Evolutionary conservation across 2,888 invertebrate genomes (phyloP).

Genomic region (Eretmocerus hayati): DNA sequence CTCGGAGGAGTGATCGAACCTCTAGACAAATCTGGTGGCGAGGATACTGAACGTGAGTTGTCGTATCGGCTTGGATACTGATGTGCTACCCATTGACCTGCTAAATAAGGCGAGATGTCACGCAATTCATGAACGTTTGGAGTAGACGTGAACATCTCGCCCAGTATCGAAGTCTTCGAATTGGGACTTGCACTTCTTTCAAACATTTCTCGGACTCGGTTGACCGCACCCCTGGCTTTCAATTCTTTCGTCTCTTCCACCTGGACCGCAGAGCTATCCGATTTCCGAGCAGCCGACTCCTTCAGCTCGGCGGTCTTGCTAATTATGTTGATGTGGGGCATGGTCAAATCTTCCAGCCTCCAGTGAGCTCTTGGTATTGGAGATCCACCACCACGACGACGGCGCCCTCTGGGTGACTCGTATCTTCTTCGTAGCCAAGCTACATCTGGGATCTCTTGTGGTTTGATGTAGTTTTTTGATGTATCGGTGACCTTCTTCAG

Average conservation of each 20-base stretch:
- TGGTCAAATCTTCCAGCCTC: conserved; percentile 63
- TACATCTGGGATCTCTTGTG: conserved; percentile 54
- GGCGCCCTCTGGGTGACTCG: conserved; percentile 53
- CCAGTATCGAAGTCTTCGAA: conserved; percentile 56
- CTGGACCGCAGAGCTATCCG: conserved; percentile 30
- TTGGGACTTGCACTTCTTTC: conserved; percentile 49
- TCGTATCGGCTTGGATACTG: conserved; percentile 65
- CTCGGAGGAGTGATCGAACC: conserved; percentile 21
- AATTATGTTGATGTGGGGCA: conserved; percentile 87
- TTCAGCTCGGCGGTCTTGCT: conserved; percentile 70
- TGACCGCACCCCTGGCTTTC: conserved; percentile 55
- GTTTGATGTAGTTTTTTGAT: conserved; percentile 46
- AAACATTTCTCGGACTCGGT: conserved; percentile 65
- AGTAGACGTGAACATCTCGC: conserved; percentile 73
- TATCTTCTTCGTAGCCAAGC: conserved; percentile 57
- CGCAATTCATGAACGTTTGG: conserved; percentile 71
- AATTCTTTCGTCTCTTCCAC: conserved; percentile 40
- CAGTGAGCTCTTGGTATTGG: conserved; percentile 59
- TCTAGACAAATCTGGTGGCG: conserved; percentile 42
- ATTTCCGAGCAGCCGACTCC: conserved; percentile 25
- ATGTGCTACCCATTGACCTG: conserved; percentile 76
- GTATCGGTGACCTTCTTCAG: conserved; percentile 48
- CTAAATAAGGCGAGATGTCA: conserved; percentile 71
- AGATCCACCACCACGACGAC: conserved; percentile 50
- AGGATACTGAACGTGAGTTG: conserved; percentile 59